Conservation (phyloP, 2,888 invertebrate genomes). For the Hyalella azteca region DNA sequence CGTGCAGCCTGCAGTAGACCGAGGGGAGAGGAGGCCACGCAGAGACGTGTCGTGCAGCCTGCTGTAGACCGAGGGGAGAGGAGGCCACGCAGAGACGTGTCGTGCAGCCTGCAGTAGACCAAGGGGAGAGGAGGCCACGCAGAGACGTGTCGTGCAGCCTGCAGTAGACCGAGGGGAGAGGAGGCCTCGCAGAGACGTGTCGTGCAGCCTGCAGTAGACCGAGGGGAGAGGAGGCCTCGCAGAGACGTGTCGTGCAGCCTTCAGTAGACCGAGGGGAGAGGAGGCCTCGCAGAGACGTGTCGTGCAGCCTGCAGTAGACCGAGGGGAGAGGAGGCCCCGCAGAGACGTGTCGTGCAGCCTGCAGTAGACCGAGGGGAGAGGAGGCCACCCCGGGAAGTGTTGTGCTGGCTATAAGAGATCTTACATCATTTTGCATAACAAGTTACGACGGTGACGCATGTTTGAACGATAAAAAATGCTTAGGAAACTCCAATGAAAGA, state of each 20-base stretch:
- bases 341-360: conserved; percentile 9
- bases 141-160: not conserved
- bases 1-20: conserved; percentile 10
- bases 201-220: conserved; percentile 17
- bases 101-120: conserved; percentile 12
- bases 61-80: not conserved
- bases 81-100: not conserved
- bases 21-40: not conserved
- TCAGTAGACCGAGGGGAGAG: conserved; percentile 19
- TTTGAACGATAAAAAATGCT: too few species aligned
- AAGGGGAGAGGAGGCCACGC: not conserved
- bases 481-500: too few species aligned
- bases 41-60: not conserved
- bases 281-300: not conserved
- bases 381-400: not conserved
- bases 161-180: not conserved
- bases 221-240: not conserved
- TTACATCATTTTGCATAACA: too few species aligned
- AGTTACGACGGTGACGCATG: too few species aligned
- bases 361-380: conserved; percentile 1
- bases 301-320: conserved; percentile 14
- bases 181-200: not conserved
- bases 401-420: not conserved
- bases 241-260: conserved; percentile 9
- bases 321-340: not conserved